Percentiles rank a stretch among this genome's conserved stretches.
These are phyloP conservation scores for Sphenodon punctatus DNA, from an alignment of 2,797 vertebrate species.

Conservation along the genomic window DNA sequence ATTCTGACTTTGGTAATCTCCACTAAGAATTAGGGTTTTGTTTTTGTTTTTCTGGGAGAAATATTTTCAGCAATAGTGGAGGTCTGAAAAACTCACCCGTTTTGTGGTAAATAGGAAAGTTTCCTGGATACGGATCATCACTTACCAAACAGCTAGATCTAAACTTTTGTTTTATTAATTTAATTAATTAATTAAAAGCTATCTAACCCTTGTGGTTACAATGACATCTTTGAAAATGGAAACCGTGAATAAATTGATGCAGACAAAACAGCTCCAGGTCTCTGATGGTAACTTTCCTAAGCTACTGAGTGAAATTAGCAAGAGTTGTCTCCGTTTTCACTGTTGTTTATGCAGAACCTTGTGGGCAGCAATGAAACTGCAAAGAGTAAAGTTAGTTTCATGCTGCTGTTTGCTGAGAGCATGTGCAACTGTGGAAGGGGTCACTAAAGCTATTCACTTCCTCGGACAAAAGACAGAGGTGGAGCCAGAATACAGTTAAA, in stretches of 20 bases:
- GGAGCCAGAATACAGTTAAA: background rate
- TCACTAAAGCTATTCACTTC: background rate
- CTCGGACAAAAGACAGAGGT: background rate
- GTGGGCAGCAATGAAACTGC: background rate
- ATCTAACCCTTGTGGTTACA: background rate
- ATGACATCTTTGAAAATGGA: background rate
- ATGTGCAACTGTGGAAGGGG: background rate
- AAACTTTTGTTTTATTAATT: conserved; percentile 6
- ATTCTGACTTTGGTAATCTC: background rate
- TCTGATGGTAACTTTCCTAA: fast-evolving
- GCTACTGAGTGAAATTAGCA: background rate
- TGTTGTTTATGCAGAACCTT: background rate
- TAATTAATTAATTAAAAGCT: background rate
- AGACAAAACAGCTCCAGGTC: background rate
- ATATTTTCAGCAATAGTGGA: background rate
- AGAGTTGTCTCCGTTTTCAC: fast-evolving
- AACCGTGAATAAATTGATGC: fast-evolving
- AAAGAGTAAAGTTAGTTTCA: background rate
- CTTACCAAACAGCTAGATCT: background rate
- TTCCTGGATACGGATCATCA: background rate
- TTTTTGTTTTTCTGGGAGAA: background rate
- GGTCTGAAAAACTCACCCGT: background rate
- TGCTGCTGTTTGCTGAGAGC: background rate
- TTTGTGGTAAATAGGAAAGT: background rate
- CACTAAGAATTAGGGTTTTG: background rate